Evolutionary conservation across 1,140 invertebrate genomes (phyloP), one percentile per base, ranked within the genome.

Genomic region (Ridgeia piscesae): DNA sequence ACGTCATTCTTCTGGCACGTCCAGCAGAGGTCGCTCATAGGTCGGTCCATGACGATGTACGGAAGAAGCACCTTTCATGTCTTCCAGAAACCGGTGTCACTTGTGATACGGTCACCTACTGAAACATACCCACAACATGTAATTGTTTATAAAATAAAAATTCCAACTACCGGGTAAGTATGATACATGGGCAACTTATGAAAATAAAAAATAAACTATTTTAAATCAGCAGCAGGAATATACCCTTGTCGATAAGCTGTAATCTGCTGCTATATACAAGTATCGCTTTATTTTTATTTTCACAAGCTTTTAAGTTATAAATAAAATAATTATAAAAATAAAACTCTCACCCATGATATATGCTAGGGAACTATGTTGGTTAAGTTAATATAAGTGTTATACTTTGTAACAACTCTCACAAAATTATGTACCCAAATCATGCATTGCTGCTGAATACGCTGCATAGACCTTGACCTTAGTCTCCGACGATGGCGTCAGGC

Each of bases 21-120:
- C 92, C 93, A 93, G 91, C 94, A 94, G 0, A 94, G 91, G 91
- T 94, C 93, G 9, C 94, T 93, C 89, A 93, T 93, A 88, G 93
- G 94, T 89, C 92, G 93, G 11, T 77, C 50, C 27, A 92, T 90
- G 0, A 93, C 91, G n/a, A 94, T 91, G 88, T 33, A 89, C 1
- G 93, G 93, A 50, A 91, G 91, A 14, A 92, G 77, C 8, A 92
- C 17, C 89, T 93, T 34, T 93, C 94, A 93, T 17, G 91, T 35
- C 2, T 34, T 9, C 21, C 58, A 33, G 91, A 93, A 93, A 0
- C 35, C 21, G 35, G 42, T 48, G 34, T 34, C 6, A 88, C 91
- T 92, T 34, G 89, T 92, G 34, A 21, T 77, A 34, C 77, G 91
- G 50, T 92, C 6, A 6, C n/a, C 91, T 91, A n/a, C n/a, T n/a